A percentile compares a stretch with the other conserved stretches of the same genome.
Conservation (phyloP, 2,888 invertebrate species). For the Frankliniella fusca region DNA sequence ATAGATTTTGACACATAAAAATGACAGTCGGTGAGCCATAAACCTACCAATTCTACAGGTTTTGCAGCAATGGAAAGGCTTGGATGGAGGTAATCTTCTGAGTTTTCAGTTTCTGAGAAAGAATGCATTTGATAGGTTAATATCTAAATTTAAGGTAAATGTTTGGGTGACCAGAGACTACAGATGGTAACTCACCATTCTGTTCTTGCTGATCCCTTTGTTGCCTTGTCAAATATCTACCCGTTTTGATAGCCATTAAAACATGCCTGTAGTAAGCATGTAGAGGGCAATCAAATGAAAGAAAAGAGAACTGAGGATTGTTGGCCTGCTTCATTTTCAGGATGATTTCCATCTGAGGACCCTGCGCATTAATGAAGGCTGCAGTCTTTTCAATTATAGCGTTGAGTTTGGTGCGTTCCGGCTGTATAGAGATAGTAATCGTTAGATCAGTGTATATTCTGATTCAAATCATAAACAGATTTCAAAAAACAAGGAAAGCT, state of each 20-base stretch:
- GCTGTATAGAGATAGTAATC: constrained; percentile 54
- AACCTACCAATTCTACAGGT: constrained; percentile 63
- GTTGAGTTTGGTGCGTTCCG: constrained; percentile 79
- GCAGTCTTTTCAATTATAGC: constrained; percentile 95
- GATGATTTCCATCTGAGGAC: constrained; percentile 96
- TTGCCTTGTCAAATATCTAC: constrained; percentile 51
- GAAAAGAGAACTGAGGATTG: constrained; percentile 89
- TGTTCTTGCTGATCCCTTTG: constrained; percentile 25
- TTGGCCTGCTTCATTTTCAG: constrained; percentile 94
- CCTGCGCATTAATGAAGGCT: constrained; percentile 80
- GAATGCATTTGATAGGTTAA: constrained; percentile 44
- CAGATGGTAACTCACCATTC: neutral
- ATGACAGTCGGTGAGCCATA: neutral
- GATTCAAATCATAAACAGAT: too few relatives aligned
- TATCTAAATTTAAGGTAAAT: constrained; percentile 44
- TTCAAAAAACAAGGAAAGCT: constrained; percentile 30
- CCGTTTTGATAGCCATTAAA: constrained; percentile 62
- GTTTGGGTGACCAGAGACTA: neutral
- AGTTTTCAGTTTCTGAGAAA: constrained; percentile 49
- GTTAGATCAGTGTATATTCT: too few relatives aligned
- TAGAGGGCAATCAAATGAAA: constrained; percentile 77
- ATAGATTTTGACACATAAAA: neutral
- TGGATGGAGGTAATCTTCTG: constrained; percentile 78
- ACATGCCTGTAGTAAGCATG: constrained; percentile 86
- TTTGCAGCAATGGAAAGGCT: constrained; percentile 60